Evolutionary conservation across 2,113 vertebrate species (phyloP).

Genomic region (Alectura lathami): DNA sequence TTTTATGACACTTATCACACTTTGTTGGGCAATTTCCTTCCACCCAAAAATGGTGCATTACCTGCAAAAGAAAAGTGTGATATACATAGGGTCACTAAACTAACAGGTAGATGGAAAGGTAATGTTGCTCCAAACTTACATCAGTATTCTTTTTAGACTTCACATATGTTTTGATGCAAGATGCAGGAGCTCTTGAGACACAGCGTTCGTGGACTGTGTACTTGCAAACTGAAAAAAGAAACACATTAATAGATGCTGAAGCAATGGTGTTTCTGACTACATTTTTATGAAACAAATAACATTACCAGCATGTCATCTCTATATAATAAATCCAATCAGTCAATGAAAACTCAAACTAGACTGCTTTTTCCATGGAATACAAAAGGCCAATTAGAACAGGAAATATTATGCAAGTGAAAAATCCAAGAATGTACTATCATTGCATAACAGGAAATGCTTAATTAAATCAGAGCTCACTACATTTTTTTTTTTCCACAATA

Average conservation of each 20-base stretch:
- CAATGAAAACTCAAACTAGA: conserved; percentile 72
- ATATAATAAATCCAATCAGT: conserved; percentile 74
- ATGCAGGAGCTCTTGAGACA: conserved; percentile 86
- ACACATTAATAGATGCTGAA: neutral
- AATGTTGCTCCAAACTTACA: conserved; percentile 72
- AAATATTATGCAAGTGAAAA: conserved; percentile 80
- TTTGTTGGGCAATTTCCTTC: conserved; percentile 94
- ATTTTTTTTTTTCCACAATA: conserved; percentile 80
- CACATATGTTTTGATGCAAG: conserved; percentile 94
- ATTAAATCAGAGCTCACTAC: conserved; percentile 78
- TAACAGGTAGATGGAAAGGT: neutral
- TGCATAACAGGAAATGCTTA: conserved; percentile 81
- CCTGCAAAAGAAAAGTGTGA: conserved; percentile 72
- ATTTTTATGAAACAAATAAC: conserved; percentile 56
- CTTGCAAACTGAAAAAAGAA: conserved; percentile 87
- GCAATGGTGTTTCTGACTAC: conserved; percentile 10
- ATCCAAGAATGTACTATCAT: conserved; percentile 73
- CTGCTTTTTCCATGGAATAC: conserved; percentile 73
- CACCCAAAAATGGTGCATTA: conserved; percentile 96
- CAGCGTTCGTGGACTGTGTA: conserved; percentile 92
- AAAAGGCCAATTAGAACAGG: conserved; percentile 81
- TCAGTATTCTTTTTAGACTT: conserved; percentile 94
- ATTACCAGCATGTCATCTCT: conserved; percentile 59
- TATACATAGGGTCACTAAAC: neutral
- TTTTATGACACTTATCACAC: conserved; percentile 96